phyloP scores from a whole-genome alignment of 2,113 vertebrate genomes.

The Thunnus thynnus region DNA sequence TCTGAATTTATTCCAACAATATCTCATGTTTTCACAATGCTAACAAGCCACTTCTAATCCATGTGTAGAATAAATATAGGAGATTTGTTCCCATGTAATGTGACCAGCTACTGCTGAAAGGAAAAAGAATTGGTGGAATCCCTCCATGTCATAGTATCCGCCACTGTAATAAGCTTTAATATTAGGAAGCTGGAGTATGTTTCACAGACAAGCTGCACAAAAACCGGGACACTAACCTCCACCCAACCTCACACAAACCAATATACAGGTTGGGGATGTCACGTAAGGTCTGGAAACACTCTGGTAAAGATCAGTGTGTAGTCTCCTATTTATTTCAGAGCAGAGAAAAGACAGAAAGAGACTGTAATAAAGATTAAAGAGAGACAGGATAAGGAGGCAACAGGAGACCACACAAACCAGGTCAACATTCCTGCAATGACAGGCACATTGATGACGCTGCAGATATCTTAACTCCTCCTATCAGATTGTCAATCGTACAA shows the following conservation, averaged over 20 bases:
- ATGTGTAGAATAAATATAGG: too few relatives aligned
- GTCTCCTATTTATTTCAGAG: background rate
- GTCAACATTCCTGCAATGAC: background rate
- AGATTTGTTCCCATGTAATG: too few relatives aligned
- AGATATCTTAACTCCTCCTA: background rate
- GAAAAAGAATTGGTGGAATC: background rate
- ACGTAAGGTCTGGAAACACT: conserved; percentile 12
- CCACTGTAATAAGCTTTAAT: background rate
- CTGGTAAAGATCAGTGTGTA: background rate
- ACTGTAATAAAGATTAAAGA: too few relatives aligned
- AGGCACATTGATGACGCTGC: background rate
- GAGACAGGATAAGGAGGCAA: too few relatives aligned
- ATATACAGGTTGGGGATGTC: conserved; percentile 10
- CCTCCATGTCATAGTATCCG: background rate
- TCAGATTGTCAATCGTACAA: background rate
- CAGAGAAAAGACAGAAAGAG: background rate
- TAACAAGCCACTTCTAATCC: too few relatives aligned
- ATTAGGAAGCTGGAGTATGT: background rate
- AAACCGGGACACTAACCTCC: background rate
- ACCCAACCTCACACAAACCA: background rate
- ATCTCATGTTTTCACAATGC: background rate
- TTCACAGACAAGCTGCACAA: conserved; percentile 13
- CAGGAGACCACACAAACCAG: background rate
- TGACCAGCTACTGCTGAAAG: too few relatives aligned
- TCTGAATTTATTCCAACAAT: background rate